phyloP scores from a whole-genome alignment of 2,113 vertebrate genomes.

The Dicrurus megarhynchus region DNA sequence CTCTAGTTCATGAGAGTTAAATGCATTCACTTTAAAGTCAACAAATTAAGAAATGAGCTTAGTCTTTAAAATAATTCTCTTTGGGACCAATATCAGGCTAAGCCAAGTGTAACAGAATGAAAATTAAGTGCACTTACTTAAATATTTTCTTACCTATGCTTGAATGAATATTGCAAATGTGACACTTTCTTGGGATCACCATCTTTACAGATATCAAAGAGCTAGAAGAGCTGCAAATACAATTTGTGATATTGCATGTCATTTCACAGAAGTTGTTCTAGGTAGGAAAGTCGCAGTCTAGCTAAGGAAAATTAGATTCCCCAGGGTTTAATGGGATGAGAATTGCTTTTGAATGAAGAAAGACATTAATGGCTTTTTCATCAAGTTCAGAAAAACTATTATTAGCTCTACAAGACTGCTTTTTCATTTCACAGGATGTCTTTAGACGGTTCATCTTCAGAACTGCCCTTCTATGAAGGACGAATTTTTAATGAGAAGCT shows the following conservation, averaged over 20 bases:
- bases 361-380: neutral
- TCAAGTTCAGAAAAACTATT: neutral
- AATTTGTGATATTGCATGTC: neutral
- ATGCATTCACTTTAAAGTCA: neutral
- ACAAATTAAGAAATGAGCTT: neutral
- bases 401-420: neutral
- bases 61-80: neutral
- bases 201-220: neutral
- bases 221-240: neutral
- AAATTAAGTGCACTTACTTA: neutral
- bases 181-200: neutral
- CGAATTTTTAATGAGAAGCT: neutral
- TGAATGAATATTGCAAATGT: neutral
- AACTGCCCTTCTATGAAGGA: neutral
- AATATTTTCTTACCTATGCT: neutral
- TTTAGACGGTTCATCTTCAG: neutral
- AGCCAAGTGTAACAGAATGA: neutral
- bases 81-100: neutral
- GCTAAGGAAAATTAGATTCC: neutral
- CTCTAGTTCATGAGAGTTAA: neutral
- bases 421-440: neutral
- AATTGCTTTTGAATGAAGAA: neutral
- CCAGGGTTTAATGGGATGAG: neutral
- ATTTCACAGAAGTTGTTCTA: neutral
- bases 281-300: neutral